Conservation (phyloP, 2,888 invertebrate genomes). For the Oscheius onirici region DNA sequence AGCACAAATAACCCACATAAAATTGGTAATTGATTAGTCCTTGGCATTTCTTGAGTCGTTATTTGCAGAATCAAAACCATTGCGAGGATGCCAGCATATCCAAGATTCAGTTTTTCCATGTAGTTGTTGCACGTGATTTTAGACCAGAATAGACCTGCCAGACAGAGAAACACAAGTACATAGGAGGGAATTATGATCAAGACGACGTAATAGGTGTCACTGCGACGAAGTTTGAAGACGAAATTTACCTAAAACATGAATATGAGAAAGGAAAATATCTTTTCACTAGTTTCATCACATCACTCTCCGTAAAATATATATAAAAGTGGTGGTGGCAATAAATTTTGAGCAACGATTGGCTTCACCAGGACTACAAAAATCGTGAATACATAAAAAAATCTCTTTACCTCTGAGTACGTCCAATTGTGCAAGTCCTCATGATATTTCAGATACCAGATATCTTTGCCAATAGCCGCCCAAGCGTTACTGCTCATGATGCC, state of each 20-base stretch:
- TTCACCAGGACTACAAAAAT: too few species aligned
- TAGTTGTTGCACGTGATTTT: constrained; percentile 1
- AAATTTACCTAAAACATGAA: constrained; percentile 10
- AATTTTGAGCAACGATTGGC: too few species aligned
- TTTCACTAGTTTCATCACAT: too few species aligned
- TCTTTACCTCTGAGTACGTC: constrained; percentile 23
- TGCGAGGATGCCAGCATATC: constrained; percentile 16
- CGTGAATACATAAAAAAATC: too few species aligned
- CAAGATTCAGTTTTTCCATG: constrained; percentile 26
- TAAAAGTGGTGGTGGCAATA: too few species aligned
- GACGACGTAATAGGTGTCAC: constrained; percentile 24
- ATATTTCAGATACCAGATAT: not conserved
- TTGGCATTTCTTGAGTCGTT: constrained; percentile 20
- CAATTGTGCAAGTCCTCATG: constrained; percentile 1
- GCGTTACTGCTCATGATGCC: constrained; percentile 7
- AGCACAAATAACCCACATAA: not conserved
- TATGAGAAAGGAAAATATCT: not conserved
- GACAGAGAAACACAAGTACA: constrained; percentile 6
- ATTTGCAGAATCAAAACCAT: constrained; percentile 26
- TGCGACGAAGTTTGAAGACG: constrained; percentile 3
- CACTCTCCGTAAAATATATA: too few species aligned
- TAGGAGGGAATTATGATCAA: constrained; percentile 29
- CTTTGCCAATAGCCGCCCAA: constrained; percentile 5
- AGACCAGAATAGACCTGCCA: constrained; percentile 19
- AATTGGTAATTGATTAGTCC: constrained; percentile 6